Conservation (phyloP, 2,113 vertebrate species). For the Salvelinus alpinus region DNA sequence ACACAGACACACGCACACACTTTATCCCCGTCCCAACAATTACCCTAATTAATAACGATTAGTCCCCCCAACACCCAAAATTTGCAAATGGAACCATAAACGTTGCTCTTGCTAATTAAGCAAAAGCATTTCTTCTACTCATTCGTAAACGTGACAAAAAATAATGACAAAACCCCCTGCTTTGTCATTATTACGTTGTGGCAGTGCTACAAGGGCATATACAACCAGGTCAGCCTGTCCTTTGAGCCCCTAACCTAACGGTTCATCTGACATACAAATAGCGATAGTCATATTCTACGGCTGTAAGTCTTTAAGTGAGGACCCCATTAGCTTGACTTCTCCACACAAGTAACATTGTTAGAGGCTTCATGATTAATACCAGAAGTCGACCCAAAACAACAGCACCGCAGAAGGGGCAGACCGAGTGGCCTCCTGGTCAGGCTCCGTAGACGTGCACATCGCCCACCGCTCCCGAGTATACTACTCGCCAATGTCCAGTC, state of each 20-base stretch:
- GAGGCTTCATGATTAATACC: too few relatives aligned
- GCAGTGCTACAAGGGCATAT: conserved; percentile 84
- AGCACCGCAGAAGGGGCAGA: too few relatives aligned
- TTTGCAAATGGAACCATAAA: conserved; percentile 99
- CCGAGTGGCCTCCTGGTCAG: too few relatives aligned
- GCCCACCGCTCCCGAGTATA: too few relatives aligned
- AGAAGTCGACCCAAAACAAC: too few relatives aligned
- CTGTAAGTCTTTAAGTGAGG: background rate
- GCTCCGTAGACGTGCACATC: too few relatives aligned
- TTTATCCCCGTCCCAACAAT: conserved; percentile 69
- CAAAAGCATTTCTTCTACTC: conserved; percentile 96
- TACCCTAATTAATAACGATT: conserved; percentile 99
- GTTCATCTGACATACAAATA: conserved; percentile 16
- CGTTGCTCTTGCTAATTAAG: conserved; percentile 96
- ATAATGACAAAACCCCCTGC: conserved; percentile 65
- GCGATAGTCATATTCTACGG: background rate
- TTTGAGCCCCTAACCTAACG: conserved; percentile 88
- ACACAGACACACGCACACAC: too few relatives aligned
- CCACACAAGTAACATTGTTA: background rate
- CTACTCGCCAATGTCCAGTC: too few relatives aligned
- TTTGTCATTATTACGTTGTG: conserved; percentile 91
- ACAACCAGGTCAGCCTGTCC: conserved; percentile 85
- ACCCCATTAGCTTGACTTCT: background rate
- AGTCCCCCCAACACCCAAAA: conserved; percentile 83
- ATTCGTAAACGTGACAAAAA: conserved; percentile 83